phyloP scores from a whole-genome alignment of 2,113 vertebrate species.

The Sardina pilchardus region DNA sequence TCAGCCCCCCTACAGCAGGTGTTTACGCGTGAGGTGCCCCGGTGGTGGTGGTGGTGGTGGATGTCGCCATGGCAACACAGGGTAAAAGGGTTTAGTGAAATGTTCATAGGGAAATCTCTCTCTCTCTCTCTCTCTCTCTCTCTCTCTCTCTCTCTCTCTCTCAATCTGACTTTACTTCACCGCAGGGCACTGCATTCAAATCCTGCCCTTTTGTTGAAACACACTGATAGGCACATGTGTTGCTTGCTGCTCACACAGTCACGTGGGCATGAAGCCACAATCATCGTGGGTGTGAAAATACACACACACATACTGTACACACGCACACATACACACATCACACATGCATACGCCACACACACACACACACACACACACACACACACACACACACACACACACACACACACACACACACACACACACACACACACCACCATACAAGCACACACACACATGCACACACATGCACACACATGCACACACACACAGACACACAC shows the following conservation, averaged over 20 bases:
- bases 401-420: neutral
- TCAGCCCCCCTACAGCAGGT: neutral
- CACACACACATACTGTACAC: neutral
- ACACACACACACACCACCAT: neutral
- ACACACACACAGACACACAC: neutral
- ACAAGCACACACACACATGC: neutral
- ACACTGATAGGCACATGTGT: neutral
- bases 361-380: neutral
- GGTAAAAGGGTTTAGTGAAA: neutral
- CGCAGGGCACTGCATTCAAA: neutral
- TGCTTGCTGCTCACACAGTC: neutral
- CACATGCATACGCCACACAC: neutral
- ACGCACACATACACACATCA: neutral
- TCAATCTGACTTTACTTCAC: too few relatives aligned
- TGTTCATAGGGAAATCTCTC: slow-evolving; percentile 1
- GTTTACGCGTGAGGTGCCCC: neutral
- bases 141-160: neutral
- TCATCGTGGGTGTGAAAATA: neutral
- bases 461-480: neutral
- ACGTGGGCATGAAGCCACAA: neutral
- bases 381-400: neutral
- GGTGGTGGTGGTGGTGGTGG: too few relatives aligned
- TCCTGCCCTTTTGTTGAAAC: neutral
- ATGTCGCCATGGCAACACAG: neutral
- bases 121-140: too few relatives aligned